Conservation (phyloP, 2,797 vertebrate species). For the Cetoscarus ocellatus region DNA sequence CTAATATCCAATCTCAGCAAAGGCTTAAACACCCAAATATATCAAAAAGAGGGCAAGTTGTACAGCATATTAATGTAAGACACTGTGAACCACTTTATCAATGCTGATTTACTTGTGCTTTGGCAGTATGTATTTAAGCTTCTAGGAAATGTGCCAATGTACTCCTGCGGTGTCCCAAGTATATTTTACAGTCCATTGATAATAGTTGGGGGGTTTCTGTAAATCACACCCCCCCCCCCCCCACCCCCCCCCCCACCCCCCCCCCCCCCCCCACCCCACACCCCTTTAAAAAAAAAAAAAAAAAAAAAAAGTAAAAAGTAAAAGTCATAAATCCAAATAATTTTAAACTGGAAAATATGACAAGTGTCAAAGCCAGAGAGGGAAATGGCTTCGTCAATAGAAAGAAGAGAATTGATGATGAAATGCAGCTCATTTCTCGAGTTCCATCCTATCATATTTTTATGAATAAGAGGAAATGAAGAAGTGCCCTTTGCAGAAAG, state of each 20-base stretch:
- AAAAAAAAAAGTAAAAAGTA: too few relatives aligned
- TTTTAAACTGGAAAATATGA: slow-evolving; percentile 61
- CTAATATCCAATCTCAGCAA: too few relatives aligned
- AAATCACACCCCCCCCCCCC: slow-evolving; percentile 39
- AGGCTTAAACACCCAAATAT: too few relatives aligned
- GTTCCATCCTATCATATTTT: slow-evolving; percentile 61
- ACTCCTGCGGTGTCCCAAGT: slow-evolving; percentile 32
- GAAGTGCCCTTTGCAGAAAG: slow-evolving; percentile 60
- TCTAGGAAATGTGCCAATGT: slow-evolving; percentile 24
- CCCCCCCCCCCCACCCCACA: too few relatives aligned
- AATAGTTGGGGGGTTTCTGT: slow-evolving; percentile 39
- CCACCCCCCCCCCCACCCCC: too few relatives aligned
- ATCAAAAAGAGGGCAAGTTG: background rate
- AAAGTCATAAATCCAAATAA: slow-evolving; percentile 59
- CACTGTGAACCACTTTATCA: background rate
- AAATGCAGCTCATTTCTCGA: slow-evolving; percentile 31
- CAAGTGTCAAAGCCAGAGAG: slow-evolving; percentile 53
- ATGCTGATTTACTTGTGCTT: background rate
- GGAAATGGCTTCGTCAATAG: slow-evolving; percentile 44
- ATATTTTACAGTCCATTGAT: slow-evolving; percentile 42
- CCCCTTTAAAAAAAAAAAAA: too few relatives aligned
- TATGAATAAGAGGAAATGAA: slow-evolving; percentile 72
- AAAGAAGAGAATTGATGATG: slow-evolving; percentile 62
- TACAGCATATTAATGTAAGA: background rate
- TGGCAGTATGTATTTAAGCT: background rate